Evolutionary conservation across 2,797 vertebrate genomes (phyloP), one percentile per base, ranked within the genome.

Genomic region (Limosa lapponica): DNA sequence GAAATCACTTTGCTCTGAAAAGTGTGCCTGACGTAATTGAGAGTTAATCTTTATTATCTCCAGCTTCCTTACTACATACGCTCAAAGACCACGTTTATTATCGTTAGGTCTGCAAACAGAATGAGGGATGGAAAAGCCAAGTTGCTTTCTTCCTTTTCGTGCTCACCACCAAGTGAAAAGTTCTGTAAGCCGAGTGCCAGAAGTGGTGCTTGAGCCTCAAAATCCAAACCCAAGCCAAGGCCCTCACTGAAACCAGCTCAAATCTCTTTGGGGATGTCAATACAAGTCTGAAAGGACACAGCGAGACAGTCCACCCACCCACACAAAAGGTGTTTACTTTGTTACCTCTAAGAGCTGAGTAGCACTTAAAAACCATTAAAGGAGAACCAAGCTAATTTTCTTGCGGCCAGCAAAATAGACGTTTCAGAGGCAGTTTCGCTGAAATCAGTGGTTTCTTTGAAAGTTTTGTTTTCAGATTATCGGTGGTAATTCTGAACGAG

Each of bases 21-120:
- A 92, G 55, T 27, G 46, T 69, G 55, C 52, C 80, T 85, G 81
- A 87, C 94, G 87, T 92, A 95, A 93, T 0, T 80, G 70, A 67
- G 78, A 89, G 43, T 67, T 89, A 85, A 89, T 87, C 67, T 92
- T 87, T 65, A 82, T 82, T 74, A 89, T 74, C 71, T 92, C 52
- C 57, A 65, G 41, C 54, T 80, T 92, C 49, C 74, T 74, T 81
- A 49, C 46, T 44, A 73, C 34, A 36, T 23, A 30, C 11, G 70
- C 51, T 75, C 37, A 54, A 82, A 77, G 75, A 78, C n/a, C 55
- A 25, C 3, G 1, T 61, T 78, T 82, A 3, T 37, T 84, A 77
- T 16, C 69, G 28, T 37, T 61, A 80, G 66, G 52, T 49, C 82
- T 87, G 70, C 77, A 91, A 73, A 82, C 59, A 73, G 58, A 90